Evolutionary conservation across 1,140 invertebrate genomes (phyloP).

Genomic region (Trichoplusia ni): DNA sequence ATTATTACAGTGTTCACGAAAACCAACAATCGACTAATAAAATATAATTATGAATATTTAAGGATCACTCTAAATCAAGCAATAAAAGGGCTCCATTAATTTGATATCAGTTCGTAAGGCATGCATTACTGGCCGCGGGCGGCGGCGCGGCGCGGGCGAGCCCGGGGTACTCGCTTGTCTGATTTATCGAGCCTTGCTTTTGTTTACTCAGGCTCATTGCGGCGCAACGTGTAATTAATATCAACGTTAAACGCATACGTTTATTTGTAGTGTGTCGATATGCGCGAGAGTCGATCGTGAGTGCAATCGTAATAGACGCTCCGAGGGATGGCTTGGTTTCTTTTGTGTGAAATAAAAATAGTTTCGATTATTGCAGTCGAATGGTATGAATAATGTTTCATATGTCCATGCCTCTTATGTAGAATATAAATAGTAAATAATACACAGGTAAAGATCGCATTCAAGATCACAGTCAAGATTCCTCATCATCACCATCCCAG

Average conservation of each 20-base stretch:
- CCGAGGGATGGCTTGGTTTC: not conserved
- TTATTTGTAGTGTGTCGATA: slow-evolving; percentile 28
- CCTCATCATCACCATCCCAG: too few species aligned
- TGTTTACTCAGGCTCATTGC: slow-evolving; percentile 49
- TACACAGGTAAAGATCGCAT: too few species aligned
- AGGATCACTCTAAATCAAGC: too few species aligned
- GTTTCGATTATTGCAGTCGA: too few species aligned
- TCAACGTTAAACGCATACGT: slow-evolving; percentile 12
- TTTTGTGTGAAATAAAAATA: not conserved
- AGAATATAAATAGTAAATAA: too few species aligned
- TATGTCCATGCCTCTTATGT: too few species aligned
- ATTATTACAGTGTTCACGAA: too few species aligned
- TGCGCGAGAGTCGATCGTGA: slow-evolving; percentile 12
- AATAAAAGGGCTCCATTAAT: not conserved
- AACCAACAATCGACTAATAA: too few species aligned
- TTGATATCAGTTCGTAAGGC: not conserved
- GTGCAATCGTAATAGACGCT: not conserved
- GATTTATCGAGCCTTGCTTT: slow-evolving; percentile 33
- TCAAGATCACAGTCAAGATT: too few species aligned
- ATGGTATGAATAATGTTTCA: too few species aligned
- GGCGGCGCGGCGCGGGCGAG: too few species aligned
- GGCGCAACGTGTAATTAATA: slow-evolving; percentile 51
- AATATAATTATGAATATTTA: too few species aligned
- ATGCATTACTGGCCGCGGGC: not conserved
- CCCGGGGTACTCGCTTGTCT: not conserved